Base-by-base conservation (phyloP, 1,140 invertebrate genomes). In the Druon quercuslanigerum region DNA sequence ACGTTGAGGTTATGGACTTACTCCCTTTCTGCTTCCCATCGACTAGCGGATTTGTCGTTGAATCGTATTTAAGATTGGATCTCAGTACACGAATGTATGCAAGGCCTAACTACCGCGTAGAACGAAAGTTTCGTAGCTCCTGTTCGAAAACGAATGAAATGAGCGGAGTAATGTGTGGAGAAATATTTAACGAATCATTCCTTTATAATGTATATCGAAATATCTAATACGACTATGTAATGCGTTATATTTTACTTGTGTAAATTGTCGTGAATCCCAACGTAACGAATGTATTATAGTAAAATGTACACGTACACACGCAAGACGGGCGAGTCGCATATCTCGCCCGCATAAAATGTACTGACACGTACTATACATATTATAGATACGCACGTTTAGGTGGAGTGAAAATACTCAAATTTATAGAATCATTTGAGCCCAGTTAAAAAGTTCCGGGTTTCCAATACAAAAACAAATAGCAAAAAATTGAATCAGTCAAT, bases 161-260 rank as follows among this genome's bases (percentile, higher is more conserved):
- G 74, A 83, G 75, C 76, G 71, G 76, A 77, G 71, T 74, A 83
- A 25, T 82, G 83, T 81, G 82, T 76, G 84, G 76, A 83, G 83
- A 66, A 83, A 88, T 88, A 89, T 88, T 87, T 83, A 89, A 89
- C 86, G 84, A 90, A 90, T 90, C 90, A 91, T 91, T 91, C 89
- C 90, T 88, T 86, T 86, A 89, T 83, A 82, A 81, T 89, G 80
- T 90, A 89, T 90, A 90, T 89, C 86, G 84, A 86, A 83, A 86
- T 72, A 79, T 75, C 75, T 88, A 88, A 77, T 87, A 86, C 82
- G 85, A 89, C 86, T 87, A 88, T 87, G 84, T 86, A 90, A 90
- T 86, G 80, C 82, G 86, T 87, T 87, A 88, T 84, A 84, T 88
- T 87, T 77, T 90, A 87, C 76, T 89, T 83, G 86, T 89, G 84